Evolutionary conservation across 1,140 invertebrate species (phyloP), one percentile per base, ranked within the genome.

Genomic region (Homalodisca vitripennis): DNA sequence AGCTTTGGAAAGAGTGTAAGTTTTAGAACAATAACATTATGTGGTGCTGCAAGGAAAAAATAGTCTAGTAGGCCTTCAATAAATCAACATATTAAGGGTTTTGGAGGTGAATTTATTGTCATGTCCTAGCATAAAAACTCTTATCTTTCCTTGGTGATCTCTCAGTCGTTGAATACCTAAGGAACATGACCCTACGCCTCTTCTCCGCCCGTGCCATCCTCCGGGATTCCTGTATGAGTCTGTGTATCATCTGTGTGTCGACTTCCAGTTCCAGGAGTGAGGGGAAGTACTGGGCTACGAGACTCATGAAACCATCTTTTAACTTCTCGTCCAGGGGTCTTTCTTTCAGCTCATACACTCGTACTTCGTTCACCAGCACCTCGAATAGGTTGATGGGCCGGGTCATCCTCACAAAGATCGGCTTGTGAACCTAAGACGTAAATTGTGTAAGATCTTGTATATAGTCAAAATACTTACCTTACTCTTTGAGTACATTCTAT

Each of bases 211-310:
- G 48, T 20, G 14, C 48, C 48, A 51, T 51, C 3, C 48, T 3
- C 3, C 48, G 48, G 48, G 17, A 22, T 14, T 51, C 48, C 3
- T 22, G 3, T 14, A 51, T 51, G 48, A 51, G 17, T 3, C 48
- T 14, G n/a, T 51, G 48, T 6, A 51, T 51, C 48, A 51, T 51
- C 48, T 51, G 48, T 6, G 48, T 51, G 48, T 51, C 48, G 3
- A 51, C 6, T 51, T 51, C 48, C 22, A 14, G 17, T 22, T 51
- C 48, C 48, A 51, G 48, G 6, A 51, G 48, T 14, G 17, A 22
- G n/a, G 48, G 48, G n/a, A 51, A 51, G 48, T 51, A 20, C 48
- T 51, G 48, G 3, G 48, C 48, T 22, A 51, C 48, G 3, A 51
- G 3, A 20, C 48, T 51, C 48, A 51, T 14, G 3, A 51, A 51